Evolutionary conservation across 2,113 vertebrate species (phyloP).

Genomic region (Apus apus): DNA sequence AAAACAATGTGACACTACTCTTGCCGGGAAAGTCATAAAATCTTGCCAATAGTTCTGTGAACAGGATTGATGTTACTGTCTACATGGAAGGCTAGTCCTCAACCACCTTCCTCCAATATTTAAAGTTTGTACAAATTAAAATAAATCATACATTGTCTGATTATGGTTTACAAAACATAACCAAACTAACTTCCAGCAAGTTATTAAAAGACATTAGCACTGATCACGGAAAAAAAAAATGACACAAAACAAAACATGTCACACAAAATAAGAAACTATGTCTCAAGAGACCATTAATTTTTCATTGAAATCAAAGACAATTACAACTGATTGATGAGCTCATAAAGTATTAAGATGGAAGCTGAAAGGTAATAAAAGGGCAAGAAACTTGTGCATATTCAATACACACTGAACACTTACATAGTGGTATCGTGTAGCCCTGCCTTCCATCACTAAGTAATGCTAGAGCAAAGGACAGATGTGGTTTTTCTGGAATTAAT

Average conservation of each 20-base stretch:
- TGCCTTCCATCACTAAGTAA: constrained; percentile 58
- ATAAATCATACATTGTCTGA: not conserved
- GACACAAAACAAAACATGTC: not conserved
- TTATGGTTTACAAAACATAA: not conserved
- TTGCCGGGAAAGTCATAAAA: not conserved
- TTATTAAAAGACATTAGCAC: constrained; percentile 9
- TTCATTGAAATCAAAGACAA: constrained; percentile 75
- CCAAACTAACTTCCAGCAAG: not conserved
- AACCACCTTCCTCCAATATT: not conserved
- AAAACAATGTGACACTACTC: not conserved
- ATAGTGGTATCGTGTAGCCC: constrained; percentile 46
- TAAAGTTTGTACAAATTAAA: not conserved
- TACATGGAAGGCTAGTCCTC: not conserved
- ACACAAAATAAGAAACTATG: not conserved
- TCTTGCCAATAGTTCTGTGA: not conserved
- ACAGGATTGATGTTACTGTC: not conserved
- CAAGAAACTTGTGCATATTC: constrained; percentile 62
- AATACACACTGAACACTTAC: not conserved
- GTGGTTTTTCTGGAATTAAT: constrained; percentile 3
- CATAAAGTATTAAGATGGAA: constrained; percentile 74
- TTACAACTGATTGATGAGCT: constrained; percentile 56
- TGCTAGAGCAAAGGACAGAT: constrained; percentile 4
- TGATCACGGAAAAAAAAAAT: not conserved
- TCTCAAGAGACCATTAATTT: constrained; percentile 46
- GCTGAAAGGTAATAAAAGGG: constrained; percentile 73